These are phyloP conservation scores for Notocelia uddmanniana DNA, from an alignment of 2,888 invertebrate genomes.

Conservation along the genomic window DNA sequence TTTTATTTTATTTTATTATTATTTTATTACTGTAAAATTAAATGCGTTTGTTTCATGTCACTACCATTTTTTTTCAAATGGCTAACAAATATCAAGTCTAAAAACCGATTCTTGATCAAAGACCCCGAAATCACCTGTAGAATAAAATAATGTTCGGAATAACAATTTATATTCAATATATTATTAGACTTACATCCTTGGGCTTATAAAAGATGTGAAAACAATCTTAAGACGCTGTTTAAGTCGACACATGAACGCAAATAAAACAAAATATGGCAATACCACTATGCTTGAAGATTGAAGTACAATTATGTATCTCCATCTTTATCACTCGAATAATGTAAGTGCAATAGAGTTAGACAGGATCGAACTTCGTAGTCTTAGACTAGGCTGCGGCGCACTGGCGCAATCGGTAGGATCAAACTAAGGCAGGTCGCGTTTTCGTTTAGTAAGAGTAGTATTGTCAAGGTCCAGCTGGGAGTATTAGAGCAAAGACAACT, in stretches of 20 bases:
- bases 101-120: too few species aligned
- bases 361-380: not conserved
- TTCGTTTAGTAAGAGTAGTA: not conserved
- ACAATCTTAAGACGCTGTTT: not conserved
- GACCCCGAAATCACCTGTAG: too few species aligned
- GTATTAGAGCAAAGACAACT: not conserved
- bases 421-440: not conserved
- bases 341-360: not conserved
- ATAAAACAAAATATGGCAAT: not conserved
- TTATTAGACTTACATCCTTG: not conserved
- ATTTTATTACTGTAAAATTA: too few species aligned
- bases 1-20: too few species aligned
- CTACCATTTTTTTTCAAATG: too few species aligned
- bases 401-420: not conserved
- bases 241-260: not conserved
- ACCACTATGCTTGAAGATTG: not conserved
- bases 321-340: not conserved
- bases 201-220: not conserved
- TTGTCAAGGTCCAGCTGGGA: not conserved
- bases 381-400: not conserved
- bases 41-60: too few species aligned
- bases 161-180: not conserved
- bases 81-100: too few species aligned
- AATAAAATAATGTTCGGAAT: too few species aligned
- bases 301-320: not conserved